These are phyloP conservation scores for Dendrolimus pini DNA, from an alignment of 2,888 invertebrate species.

Conservation along the genomic window DNA sequence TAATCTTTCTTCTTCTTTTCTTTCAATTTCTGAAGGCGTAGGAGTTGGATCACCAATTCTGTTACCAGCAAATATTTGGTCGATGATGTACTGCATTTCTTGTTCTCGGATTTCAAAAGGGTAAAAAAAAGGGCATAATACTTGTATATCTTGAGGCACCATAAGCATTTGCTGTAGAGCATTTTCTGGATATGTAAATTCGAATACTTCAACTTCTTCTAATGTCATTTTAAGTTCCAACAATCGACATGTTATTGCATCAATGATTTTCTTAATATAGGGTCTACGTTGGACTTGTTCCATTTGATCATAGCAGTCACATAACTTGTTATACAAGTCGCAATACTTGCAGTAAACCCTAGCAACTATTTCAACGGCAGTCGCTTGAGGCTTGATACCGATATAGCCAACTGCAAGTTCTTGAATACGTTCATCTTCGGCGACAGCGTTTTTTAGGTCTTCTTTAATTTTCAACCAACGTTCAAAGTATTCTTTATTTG, in stretches of 20 bases:
- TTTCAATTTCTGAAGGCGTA: conserved; percentile 48
- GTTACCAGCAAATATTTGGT: conserved; percentile 58
- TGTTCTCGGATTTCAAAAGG: conserved; percentile 69
- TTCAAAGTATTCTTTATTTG: conserved; percentile 51
- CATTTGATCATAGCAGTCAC: conserved; percentile 78
- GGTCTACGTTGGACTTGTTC: conserved; percentile 77
- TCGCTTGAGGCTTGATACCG: conserved; percentile 60
- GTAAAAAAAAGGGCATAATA: conserved; percentile 80
- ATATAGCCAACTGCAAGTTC: conserved; percentile 35
- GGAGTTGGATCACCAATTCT: conserved; percentile 53
- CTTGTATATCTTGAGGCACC: conserved; percentile 80
- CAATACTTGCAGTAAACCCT: conserved; percentile 72
- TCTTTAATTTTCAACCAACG: conserved; percentile 55
- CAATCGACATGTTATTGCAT: conserved; percentile 75
- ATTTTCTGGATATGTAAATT: conserved; percentile 85
- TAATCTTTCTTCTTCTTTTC: conserved; percentile 36
- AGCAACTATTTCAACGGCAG: conserved; percentile 67
- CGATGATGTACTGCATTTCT: conserved; percentile 65
- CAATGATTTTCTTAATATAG: conserved; percentile 74
- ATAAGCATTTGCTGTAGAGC: conserved; percentile 81
- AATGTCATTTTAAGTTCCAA: conserved; percentile 76
- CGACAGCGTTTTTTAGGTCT: conserved; percentile 30
- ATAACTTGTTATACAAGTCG: conserved; percentile 72
- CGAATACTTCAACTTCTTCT: conserved; percentile 74
- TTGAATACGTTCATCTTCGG: conserved; percentile 50